phyloP scores from a whole-genome alignment of 1,140 invertebrate species.

The Euwallacea fornicatus region DNA sequence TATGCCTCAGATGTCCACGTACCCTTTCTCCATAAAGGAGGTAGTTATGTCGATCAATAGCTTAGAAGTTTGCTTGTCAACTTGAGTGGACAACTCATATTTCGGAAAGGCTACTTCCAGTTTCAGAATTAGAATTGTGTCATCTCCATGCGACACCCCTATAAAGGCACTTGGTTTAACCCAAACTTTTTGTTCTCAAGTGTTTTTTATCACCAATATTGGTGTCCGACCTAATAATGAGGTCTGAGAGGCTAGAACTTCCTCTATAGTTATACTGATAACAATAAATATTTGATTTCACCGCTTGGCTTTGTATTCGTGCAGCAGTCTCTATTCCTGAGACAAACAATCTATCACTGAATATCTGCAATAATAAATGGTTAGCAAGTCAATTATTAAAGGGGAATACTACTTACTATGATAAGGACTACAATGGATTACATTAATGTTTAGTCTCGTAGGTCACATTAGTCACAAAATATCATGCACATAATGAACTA shows the following conservation, averaged over 20 bases:
- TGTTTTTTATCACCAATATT: slow-evolving; percentile 40
- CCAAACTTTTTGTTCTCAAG: too few species aligned
- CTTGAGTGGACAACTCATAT: slow-evolving; percentile 31
- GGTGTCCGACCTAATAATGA: slow-evolving; percentile 21
- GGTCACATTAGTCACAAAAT: too few species aligned
- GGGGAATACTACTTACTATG: too few species aligned
- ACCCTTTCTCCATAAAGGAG: slow-evolving; percentile 42
- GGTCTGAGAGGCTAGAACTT: slow-evolving; percentile 40
- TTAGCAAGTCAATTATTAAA: too few species aligned
- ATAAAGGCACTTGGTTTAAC: too few species aligned
- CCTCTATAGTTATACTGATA: slow-evolving; percentile 60
- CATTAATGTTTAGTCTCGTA: too few species aligned
- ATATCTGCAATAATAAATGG: slow-evolving; percentile 42
- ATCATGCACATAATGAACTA: too few species aligned
- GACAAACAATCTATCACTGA: slow-evolving; percentile 64
- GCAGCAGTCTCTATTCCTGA: slow-evolving; percentile 60
- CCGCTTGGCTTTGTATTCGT: slow-evolving; percentile 57
- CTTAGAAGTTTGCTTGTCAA: slow-evolving; percentile 40
- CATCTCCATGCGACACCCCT: slow-evolving; percentile 45
- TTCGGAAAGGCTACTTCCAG: slow-evolving; percentile 28
- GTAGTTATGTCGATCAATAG: slow-evolving; percentile 38
- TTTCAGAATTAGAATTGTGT: slow-evolving; percentile 44
- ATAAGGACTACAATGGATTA: too few species aligned
- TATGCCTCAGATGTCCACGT: background rate
- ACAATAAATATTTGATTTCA: slow-evolving; percentile 61